Evolutionary conservation across 1,140 invertebrate species (phyloP).

Genomic region (Rhopalosiphum padi): DNA sequence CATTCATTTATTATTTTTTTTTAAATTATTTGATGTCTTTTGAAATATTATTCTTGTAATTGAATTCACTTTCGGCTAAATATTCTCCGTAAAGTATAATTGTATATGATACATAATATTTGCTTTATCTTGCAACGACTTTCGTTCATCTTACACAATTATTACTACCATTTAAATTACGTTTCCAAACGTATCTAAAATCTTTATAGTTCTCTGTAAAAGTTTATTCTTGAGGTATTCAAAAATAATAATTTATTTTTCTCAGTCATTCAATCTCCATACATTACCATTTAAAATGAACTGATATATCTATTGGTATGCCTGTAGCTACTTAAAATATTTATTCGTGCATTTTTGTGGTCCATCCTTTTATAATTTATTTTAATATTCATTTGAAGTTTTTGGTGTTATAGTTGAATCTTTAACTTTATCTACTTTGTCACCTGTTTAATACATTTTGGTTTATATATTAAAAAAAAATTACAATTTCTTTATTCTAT

Average conservation of each 20-base stretch:
- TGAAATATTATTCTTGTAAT: neutral
- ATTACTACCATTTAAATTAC: neutral
- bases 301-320: neutral
- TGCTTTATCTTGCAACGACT: neutral
- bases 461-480: neutral
- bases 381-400: neutral
- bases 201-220: neutral
- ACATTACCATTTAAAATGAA: neutral
- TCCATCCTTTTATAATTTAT: neutral
- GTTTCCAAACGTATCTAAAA: neutral
- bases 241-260: neutral
- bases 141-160: neutral
- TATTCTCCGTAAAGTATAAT: neutral
- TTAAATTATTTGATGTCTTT: neutral
- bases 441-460: neutral
- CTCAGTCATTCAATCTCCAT: neutral
- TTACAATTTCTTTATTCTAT: neutral
- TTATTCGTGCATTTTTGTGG: neutral
- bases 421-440: neutral
- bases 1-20: neutral
- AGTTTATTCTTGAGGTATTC: neutral
- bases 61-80: neutral
- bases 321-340: neutral
- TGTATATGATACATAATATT: neutral
- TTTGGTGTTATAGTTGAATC: neutral